Evolutionary conservation across 2,113 vertebrate species (phyloP).

Genomic region (Corvus hawaiiensis): DNA sequence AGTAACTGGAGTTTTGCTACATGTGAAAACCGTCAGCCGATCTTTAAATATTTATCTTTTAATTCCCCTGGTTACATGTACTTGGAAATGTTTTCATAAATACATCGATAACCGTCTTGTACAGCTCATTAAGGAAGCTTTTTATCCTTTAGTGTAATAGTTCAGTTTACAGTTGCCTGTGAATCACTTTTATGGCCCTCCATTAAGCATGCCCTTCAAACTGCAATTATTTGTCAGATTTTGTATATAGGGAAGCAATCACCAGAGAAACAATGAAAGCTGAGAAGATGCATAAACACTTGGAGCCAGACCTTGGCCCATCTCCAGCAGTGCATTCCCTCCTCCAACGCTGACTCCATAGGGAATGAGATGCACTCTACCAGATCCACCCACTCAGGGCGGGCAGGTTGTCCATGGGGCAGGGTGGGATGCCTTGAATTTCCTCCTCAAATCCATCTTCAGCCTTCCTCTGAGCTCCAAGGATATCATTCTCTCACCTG

Average conservation of each 20-base stretch:
- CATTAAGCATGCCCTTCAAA: slow-evolving; percentile 66
- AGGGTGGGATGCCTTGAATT: not conserved
- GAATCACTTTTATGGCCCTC: slow-evolving; percentile 66
- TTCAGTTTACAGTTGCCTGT: slow-evolving; percentile 56
- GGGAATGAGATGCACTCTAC: not conserved
- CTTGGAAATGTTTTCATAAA: slow-evolving; percentile 69
- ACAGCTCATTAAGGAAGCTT: slow-evolving; percentile 70
- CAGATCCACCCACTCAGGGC: not conserved
- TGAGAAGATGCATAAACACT: slow-evolving; percentile 29
- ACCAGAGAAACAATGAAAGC: slow-evolving; percentile 25
- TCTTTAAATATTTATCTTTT: slow-evolving; percentile 68
- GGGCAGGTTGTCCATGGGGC: not conserved
- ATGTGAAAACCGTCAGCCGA: not conserved
- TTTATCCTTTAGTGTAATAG: slow-evolving; percentile 67
- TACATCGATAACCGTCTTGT: slow-evolving; percentile 70
- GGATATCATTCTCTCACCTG: not conserved
- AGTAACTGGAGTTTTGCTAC: not conserved
- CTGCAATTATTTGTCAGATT: slow-evolving; percentile 62
- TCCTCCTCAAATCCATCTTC: not conserved
- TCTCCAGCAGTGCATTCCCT: not conserved
- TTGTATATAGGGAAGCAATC: slow-evolving; percentile 42
- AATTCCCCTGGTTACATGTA: slow-evolving; percentile 60
- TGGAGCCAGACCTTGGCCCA: not conserved
- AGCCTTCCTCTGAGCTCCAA: not conserved
- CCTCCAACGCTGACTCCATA: not conserved